Conservation (phyloP, 2,888 invertebrate genomes). For the Epistrophe eligans region DNA sequence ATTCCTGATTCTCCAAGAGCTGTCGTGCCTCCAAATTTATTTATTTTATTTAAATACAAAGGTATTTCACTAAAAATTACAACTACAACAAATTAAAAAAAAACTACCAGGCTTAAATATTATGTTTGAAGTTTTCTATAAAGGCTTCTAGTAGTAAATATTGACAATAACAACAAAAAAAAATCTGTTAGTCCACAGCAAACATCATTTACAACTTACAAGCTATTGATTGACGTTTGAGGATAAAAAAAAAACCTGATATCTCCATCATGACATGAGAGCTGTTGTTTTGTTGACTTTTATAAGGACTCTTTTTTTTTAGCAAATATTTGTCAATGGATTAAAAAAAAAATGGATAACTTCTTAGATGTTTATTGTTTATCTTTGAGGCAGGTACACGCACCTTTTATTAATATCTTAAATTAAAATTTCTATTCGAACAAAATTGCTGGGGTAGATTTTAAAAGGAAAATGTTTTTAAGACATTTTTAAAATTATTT, state of each 20-base stretch:
- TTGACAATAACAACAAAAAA: background rate
- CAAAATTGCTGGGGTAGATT: no score
- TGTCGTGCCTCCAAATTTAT: no score
- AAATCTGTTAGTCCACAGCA: background rate
- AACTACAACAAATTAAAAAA: no score
- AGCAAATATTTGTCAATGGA: background rate
- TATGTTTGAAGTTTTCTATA: background rate
- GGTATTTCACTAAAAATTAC: no score
- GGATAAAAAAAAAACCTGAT: background rate
- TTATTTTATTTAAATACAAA: no score
- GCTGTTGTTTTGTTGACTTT: background rate
- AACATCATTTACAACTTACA: constrained; percentile 8
- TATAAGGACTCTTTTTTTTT: background rate
- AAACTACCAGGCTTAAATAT: background rate
- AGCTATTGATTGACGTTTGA: background rate
- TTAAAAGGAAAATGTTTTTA: no score
- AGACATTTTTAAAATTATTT: no score
- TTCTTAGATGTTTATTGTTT: background rate
- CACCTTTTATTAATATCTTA: background rate
- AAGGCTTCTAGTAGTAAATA: background rate
- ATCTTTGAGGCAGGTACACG: background rate
- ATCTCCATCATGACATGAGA: background rate
- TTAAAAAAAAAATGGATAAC: background rate
- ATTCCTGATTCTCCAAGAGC: no score
- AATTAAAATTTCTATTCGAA: no score